Evolutionary conservation across 1,140 invertebrate genomes (phyloP), one percentile per base, ranked within the genome.

Genomic region (Hylaeus volcanicus): DNA sequence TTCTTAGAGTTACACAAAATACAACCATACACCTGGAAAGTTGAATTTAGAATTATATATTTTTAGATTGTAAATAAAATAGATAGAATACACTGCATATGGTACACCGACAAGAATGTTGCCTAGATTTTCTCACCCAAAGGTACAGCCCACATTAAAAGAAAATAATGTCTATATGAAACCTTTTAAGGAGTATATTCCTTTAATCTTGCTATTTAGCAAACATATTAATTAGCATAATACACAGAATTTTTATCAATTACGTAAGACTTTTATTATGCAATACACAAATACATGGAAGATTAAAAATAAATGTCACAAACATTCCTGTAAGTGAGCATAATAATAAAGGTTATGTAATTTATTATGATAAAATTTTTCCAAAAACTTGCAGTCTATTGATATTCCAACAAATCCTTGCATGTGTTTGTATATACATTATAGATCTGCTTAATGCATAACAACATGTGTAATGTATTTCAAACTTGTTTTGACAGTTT

Each of bases 11-110:
- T 81, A 82, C 73, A 73, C 61, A 61, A 78, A 82, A 82, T 79
- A 41, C 75, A 79, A 79, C 48, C 53, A 37, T 75, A 81, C 65
- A 78, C 43, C 39, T 51, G 65, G 68, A 77, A 71, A 53, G 51
- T 81, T 81, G 66, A 61, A 86, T 81, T 74, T 75, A 86, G 87
- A 83, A 86, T 56, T 83, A 86, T 86, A 84, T 89, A 90, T 87
- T 89, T 89, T 89, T 89, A 89, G 89, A 86, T 66, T 90, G 87
- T 90, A 90, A 83, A 90, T 89, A 90, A 89, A 87, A 65, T 88
- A 87, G 77, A 88, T 71, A 88, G 82, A 86, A 88, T 83, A 87
- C 79, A 88, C 71, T 84, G 69, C 58, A 87, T 85, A 80, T 81
- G 63, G 74, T 74, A 79, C 79, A 61, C 66, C 61, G 81, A 66